Conservation (phyloP, 2,888 invertebrate genomes). For the Eilema depressum region DNA sequence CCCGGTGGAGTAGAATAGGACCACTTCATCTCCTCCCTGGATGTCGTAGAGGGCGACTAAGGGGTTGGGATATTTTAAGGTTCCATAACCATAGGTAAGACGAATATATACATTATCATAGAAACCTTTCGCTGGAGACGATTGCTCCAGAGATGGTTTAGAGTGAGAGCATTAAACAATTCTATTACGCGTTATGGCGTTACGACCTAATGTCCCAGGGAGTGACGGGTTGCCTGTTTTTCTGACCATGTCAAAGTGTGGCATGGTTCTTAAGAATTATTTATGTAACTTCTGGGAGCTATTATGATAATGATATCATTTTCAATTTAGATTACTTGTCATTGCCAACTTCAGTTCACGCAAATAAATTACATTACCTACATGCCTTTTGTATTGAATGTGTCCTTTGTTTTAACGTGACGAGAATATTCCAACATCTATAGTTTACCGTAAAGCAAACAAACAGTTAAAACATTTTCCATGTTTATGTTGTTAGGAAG, state of each 20-base stretch:
- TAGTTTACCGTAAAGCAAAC: slow-evolving; percentile 25
- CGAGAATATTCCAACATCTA: slow-evolving; percentile 27
- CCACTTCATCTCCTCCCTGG: no score
- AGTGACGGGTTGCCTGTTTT: not conserved
- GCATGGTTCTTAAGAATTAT: no score
- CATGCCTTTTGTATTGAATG: slow-evolving; percentile 14
- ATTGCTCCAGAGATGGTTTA: no score
- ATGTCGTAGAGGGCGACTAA: no score
- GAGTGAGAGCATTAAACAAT: not conserved
- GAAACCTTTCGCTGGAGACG: no score
- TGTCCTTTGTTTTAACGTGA: slow-evolving; percentile 33
- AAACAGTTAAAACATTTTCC: slow-evolving; percentile 34
- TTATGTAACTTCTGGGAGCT: no score
- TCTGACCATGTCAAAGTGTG: not conserved
- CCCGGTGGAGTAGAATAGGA: no score
- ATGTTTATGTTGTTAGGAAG: slow-evolving; percentile 18
- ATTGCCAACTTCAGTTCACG: not conserved
- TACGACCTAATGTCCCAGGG: not conserved
- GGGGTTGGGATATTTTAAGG: no score
- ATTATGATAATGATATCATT: no score
- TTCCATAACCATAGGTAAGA: no score
- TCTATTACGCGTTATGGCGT: not conserved
- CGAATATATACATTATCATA: no score
- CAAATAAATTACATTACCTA: not conserved
- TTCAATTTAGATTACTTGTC: not conserved